Evolutionary conservation across 2,888 invertebrate genomes (phyloP).

Genomic region (Polia nebulosa): DNA sequence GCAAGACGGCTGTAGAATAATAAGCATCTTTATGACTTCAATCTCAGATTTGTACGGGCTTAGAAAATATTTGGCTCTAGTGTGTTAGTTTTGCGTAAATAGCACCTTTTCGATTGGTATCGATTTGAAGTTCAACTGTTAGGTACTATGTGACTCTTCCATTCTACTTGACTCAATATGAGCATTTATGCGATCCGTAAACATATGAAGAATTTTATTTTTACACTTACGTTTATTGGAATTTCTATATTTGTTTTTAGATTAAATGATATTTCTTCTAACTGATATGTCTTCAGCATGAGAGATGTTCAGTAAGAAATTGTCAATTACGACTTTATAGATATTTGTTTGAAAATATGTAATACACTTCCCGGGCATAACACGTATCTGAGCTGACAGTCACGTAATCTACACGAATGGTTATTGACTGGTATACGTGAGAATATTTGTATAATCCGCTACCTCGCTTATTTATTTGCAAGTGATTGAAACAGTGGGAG

Average conservation of each 20-base stretch:
- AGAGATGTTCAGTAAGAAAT: conserved; percentile 50
- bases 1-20: conserved; percentile 82
- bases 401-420: conserved; percentile 81
- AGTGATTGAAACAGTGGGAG: conserved; percentile 44
- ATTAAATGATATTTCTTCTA: conserved; percentile 1
- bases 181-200: background rate
- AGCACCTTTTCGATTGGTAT: background rate
- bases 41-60: conserved; percentile 77
- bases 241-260: conserved; percentile 19
- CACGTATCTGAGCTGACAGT: conserved; percentile 77
- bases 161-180: background rate
- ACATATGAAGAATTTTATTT: conserved; percentile 1
- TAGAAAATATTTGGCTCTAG: conserved; percentile 72
- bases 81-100: conserved; percentile 60
- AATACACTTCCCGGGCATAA: conserved; percentile 67
- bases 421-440: conserved; percentile 84
- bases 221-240: background rate
- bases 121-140: conserved; percentile 9
- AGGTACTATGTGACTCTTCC: background rate
- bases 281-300: conserved; percentile 21
- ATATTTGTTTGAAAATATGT: conserved; percentile 60
- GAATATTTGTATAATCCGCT: conserved; percentile 83
- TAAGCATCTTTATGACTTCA: conserved; percentile 76
- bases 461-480: conserved; percentile 65
- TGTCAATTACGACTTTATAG: conserved; percentile 59